Evolutionary conservation across 2,888 invertebrate species (phyloP).

Genomic region (Meandrusa payeni): DNA sequence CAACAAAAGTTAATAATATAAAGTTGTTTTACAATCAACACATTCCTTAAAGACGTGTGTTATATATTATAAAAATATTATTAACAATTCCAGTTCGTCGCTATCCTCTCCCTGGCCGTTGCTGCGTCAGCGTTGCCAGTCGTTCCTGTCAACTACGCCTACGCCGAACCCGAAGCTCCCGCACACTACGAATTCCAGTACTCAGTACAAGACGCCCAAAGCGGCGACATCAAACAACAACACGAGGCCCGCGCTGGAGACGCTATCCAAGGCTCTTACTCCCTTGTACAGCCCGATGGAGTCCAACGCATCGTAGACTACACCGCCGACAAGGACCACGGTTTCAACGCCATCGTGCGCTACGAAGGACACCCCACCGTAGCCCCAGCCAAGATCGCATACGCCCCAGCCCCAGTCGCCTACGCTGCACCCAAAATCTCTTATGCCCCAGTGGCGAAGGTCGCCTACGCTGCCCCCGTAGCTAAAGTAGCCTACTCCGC

Average conservation of each 20-base stretch:
- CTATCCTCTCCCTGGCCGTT: constrained; percentile 51
- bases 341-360: constrained; percentile 69
- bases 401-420: constrained; percentile 27
- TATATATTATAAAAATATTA: no score
- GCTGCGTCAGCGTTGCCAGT: constrained; percentile 36
- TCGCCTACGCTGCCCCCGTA: constrained; percentile 31
- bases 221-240: constrained; percentile 71
- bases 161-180: constrained; percentile 56
- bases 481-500: constrained; percentile 30
- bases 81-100: constrained; percentile 43
- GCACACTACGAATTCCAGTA: constrained; percentile 68
- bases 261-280: constrained; percentile 67
- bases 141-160: constrained; percentile 47
- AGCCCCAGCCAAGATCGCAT: constrained; percentile 34
- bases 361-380: constrained; percentile 60
- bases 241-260: constrained; percentile 66
- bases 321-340: constrained; percentile 61
- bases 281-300: constrained; percentile 72
- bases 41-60: no score
- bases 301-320: constrained; percentile 68
- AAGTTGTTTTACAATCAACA: no score
- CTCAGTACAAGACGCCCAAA: constrained; percentile 66
- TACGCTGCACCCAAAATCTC: constrained; percentile 42
- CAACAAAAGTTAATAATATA: no score
- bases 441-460: constrained; percentile 39